Evolutionary conservation across 2,888 invertebrate genomes (phyloP).

Genomic region (Tipula lateralis): DNA sequence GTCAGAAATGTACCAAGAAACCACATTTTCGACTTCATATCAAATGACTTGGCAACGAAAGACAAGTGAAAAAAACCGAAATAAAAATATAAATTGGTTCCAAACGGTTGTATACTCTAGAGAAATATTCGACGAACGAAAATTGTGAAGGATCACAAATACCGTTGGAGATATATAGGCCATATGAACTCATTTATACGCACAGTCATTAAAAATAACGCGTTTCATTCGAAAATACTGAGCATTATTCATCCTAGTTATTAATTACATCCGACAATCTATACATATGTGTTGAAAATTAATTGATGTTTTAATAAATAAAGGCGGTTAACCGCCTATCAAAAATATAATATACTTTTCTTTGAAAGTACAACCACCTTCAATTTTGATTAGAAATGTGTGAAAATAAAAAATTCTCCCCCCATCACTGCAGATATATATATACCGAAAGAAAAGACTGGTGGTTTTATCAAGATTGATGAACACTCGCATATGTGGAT

Average conservation of each 20-base stretch:
- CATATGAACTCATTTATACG: too few relatives aligned
- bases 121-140: neutral
- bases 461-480: slow-evolving; percentile 11
- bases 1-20: neutral
- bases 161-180: too few relatives aligned
- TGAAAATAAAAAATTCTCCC: neutral
- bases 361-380: neutral
- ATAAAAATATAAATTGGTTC: neutral
- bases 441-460: neutral
- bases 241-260: neutral
- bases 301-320: neutral
- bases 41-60: neutral
- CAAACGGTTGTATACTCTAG: neutral
- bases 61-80: neutral
- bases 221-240: too few relatives aligned
- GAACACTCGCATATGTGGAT: neutral
- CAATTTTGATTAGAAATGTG: neutral
- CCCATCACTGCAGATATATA: neutral
- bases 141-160: too few relatives aligned
- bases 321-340: neutral
- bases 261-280: neutral
- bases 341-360: neutral
- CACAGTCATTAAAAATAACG: too few relatives aligned
- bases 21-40: neutral
- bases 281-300: neutral